These are phyloP conservation scores for Nipponia nippon DNA, from an alignment of 2,113 vertebrate species.

Conservation along the genomic window DNA sequence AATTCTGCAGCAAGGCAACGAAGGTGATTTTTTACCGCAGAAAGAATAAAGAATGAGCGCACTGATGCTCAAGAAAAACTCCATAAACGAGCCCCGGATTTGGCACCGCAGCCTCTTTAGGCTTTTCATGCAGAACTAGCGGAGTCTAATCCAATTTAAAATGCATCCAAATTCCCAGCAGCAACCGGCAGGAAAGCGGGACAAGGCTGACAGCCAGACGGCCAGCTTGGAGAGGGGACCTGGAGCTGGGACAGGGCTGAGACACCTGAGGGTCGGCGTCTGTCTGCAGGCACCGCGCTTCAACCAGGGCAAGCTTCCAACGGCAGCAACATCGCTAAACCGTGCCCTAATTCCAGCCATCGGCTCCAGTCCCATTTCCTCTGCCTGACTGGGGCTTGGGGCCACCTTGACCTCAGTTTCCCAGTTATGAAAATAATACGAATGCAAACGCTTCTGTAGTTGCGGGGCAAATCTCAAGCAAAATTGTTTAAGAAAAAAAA, in stretches of 20 bases:
- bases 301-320: background rate
- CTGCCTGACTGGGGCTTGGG: background rate
- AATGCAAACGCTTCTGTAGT: background rate
- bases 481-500: background rate
- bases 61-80: fast-evolving
- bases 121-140: background rate
- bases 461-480: background rate
- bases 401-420: background rate
- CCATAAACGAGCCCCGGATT: background rate
- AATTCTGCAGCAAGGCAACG: background rate
- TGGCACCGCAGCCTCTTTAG: background rate
- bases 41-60: background rate
- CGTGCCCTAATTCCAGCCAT: background rate
- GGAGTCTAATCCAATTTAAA: background rate
- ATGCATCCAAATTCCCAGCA: conserved; percentile 19
- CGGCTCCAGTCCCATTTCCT: background rate
- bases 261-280: background rate
- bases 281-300: background rate
- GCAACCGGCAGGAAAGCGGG: background rate
- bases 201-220: background rate
- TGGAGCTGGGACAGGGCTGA: background rate
- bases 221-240: background rate
- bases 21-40: background rate
- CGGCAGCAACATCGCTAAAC: background rate
- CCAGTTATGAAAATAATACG: background rate